phyloP scores from a whole-genome alignment of 2,113 vertebrate species.

The Anoura caudifer region DNA sequence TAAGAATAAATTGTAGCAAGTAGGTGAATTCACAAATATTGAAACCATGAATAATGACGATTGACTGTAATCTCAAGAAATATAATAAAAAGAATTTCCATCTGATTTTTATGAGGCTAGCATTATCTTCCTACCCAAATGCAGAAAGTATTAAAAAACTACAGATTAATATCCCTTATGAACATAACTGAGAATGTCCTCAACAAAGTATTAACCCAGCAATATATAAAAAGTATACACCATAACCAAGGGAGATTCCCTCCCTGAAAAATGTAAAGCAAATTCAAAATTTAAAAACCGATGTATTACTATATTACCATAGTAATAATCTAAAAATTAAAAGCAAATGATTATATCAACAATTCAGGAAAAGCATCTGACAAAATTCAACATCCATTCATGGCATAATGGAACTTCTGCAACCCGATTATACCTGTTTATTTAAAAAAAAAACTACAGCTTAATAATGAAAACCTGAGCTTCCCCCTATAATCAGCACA shows the following conservation, averaged over 20 bases:
- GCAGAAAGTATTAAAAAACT: neutral
- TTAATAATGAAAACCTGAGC: neutral
- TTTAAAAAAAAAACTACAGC: neutral
- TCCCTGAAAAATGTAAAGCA: neutral
- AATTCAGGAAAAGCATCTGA: neutral
- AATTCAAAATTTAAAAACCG: neutral
- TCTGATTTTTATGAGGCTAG: neutral
- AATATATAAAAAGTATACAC: neutral
- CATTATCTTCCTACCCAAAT: neutral
- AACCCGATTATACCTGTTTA: neutral
- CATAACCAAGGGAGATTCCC: neutral
- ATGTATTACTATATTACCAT: neutral
- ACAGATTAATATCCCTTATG: neutral
- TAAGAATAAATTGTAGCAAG: neutral
- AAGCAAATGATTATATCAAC: neutral
- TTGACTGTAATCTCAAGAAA: neutral
- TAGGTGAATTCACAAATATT: neutral
- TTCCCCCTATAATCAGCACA: neutral
- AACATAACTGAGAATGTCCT: neutral
- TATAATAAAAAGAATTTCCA: neutral
- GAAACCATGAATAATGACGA: neutral
- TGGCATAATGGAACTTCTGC: neutral
- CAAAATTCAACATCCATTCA: neutral
- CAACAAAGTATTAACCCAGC: neutral
- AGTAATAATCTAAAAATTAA: neutral